Base-by-base conservation (phyloP, 2,888 invertebrate genomes). In the Ephialtes manifestator region DNA sequence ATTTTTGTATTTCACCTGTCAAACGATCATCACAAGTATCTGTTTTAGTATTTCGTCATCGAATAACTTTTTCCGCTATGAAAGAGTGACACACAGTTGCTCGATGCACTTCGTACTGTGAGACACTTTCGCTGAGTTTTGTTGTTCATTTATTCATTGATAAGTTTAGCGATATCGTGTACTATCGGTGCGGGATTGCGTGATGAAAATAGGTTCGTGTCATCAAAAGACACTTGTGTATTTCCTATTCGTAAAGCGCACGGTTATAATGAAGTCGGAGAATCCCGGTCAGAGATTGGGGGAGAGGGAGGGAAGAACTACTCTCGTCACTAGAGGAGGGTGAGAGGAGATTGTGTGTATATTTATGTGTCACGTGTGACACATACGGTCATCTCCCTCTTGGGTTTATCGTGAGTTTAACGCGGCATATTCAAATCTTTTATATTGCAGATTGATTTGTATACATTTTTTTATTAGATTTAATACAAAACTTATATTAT, bases 261-360 rank as follows among this genome's bases (percentile, higher is more conserved):
- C 18, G 51, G 18, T 18, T 39, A 20, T 24, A 55, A 72, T 31
- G 55, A 20, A 72, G 20, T 72, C 71, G 55, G 55, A 43, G 35
- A 72, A 72, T 72, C 71, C 24, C 71, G 24, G 71, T 72, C 72
- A 43, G 15, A 55, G 72, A 39, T 55, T 39, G 39, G 55, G 71
- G 72, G 43, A 24, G 28, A 24, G 55, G 71, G 72, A 24, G 24
- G 43, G n/a, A 4, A n/a, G 7, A 10, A 7, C 3, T 11, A n/a
- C 20, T 35, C 15, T 71, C 39, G 20, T 7, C 39, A 35, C 55
- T 48, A 35, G 28, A 35, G 39, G 10, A 43, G 70, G 53, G 53
- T n/a, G n/a, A n/a, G 10, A 28, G 28, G 24, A 58, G 55, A 28
- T 39, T 10, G 28, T 8, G 13, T 58, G 10, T 13, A 7, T 58